A percentile compares a stretch with the other conserved stretches of the same genome.
Conservation (phyloP, 30 jellyfish, hydroid and myxozoan genomes). For the Turritopsis rubra region DNA sequence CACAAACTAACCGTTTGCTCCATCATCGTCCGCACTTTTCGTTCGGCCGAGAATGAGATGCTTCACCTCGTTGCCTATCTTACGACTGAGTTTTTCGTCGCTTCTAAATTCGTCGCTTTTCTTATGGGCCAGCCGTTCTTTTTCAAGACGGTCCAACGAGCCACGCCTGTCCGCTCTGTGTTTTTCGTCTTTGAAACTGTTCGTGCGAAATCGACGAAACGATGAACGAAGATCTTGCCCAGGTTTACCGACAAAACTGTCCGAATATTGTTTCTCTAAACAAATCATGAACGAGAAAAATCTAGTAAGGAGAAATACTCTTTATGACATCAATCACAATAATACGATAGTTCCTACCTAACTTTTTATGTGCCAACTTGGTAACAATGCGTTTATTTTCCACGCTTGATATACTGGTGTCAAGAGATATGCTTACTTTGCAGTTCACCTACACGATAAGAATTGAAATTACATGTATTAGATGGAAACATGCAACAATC, state of each 20-base stretch:
- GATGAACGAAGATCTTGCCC: conserved; percentile 37
- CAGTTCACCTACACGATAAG: conserved; percentile 27
- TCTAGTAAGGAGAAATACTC: neutral
- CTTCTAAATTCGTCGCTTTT: neutral
- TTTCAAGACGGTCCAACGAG: conserved; percentile 9
- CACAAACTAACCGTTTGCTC: conserved; percentile 17
- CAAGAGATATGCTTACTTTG: conserved; percentile 29
- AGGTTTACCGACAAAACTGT: conserved; percentile 16
- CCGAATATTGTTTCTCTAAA: conserved; percentile 9
- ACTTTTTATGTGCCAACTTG: conserved; percentile 9
- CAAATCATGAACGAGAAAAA: neutral
- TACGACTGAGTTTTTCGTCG: conserved; percentile 23
- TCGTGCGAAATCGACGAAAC: conserved; percentile 29
- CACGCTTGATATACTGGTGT: conserved; percentile 31
- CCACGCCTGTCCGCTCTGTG: conserved; percentile 11
- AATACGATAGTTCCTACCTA: conserved; percentile 20
- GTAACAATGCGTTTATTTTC: conserved; percentile 70
- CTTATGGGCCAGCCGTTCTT: conserved; percentile 1
- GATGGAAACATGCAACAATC: neutral
- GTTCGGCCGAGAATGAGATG: conserved; percentile 20
- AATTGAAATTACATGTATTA: neutral
- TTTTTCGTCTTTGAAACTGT: conserved; percentile 24
- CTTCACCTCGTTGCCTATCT: conserved; percentile 28
- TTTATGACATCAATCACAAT: neutral
- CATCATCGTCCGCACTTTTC: conserved; percentile 31